Evolutionary conservation across 2,113 vertebrate species (phyloP).

Genomic region (Phoxinus phoxinus): DNA sequence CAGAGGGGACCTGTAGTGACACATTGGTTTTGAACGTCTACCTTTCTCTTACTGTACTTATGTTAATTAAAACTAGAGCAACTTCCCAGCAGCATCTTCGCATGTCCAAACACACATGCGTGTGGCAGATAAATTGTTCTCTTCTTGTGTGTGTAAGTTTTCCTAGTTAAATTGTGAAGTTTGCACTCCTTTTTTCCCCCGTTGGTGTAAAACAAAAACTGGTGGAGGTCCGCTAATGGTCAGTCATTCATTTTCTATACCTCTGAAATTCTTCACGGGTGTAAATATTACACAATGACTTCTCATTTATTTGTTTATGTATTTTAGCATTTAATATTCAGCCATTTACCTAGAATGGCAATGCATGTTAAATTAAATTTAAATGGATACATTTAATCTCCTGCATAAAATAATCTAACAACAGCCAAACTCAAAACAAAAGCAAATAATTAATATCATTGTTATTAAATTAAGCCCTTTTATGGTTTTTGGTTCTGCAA

Average conservation of each 20-base stretch:
- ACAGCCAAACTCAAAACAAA: not conserved
- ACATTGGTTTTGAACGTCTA: constrained; percentile 79
- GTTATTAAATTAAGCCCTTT: not conserved
- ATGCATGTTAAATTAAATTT: not conserved
- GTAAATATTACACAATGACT: not conserved
- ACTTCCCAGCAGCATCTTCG: constrained; percentile 75
- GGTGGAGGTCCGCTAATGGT: not conserved
- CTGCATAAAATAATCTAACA: not conserved
- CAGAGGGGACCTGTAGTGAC: constrained; percentile 83
- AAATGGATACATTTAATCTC: not conserved
- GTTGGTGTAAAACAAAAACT: not conserved
- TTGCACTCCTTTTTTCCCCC: not conserved
- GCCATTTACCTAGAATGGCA: not conserved
- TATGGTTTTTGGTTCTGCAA: not conserved
- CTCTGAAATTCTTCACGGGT: not conserved
- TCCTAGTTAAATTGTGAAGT: not conserved
- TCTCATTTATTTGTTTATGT: not conserved
- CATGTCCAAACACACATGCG: constrained; percentile 1
- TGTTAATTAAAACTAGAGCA: constrained; percentile 90
- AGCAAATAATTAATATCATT: not conserved
- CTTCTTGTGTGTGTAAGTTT: not conserved
- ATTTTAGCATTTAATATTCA: not conserved
- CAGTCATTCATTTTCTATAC: not conserved
- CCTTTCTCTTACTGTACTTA: constrained; percentile 84
- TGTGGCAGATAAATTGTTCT: constrained; percentile 57